phyloP scores from a whole-genome alignment of 2,888 invertebrate genomes.

The Sarcophaga rosellei region DNA sequence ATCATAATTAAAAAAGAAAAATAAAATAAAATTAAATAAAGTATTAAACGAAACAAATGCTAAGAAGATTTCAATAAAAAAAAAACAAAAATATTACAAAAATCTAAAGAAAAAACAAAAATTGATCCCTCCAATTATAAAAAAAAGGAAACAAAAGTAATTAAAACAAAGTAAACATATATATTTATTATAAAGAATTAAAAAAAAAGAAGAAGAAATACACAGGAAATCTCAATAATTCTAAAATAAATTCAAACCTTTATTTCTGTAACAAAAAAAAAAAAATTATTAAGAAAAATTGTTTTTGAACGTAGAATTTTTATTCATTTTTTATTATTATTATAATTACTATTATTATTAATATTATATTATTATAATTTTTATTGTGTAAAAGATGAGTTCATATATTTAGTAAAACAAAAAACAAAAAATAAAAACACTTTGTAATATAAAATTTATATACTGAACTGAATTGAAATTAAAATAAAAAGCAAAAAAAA shows the following conservation, averaged over 20 bases:
- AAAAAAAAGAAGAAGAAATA: slow-evolving; percentile 25
- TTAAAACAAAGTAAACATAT: slow-evolving; percentile 26
- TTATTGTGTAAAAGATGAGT: background rate
- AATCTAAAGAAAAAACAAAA: slow-evolving; percentile 37
- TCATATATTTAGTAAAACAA: slow-evolving; percentile 20
- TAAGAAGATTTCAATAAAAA: slow-evolving; percentile 37
- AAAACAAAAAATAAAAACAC: slow-evolving; percentile 34
- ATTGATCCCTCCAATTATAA: slow-evolving; percentile 66
- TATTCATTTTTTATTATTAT: slow-evolving; percentile 21
- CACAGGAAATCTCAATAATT: slow-evolving; percentile 10
- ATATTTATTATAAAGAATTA: slow-evolving; percentile 51
- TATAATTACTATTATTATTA: slow-evolving; percentile 4
- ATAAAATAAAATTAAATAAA: background rate
- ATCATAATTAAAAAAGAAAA: slow-evolving; percentile 2
- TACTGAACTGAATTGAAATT: slow-evolving; percentile 56
- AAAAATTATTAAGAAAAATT: background rate
- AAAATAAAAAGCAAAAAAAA: slow-evolving; percentile 17
- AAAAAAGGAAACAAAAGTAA: slow-evolving; percentile 18
- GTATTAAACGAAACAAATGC: slow-evolving; percentile 19
- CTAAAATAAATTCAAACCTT: slow-evolving; percentile 21
- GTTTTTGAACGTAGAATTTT: slow-evolving; percentile 41
- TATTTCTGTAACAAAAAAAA: slow-evolving; percentile 20
- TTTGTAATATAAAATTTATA: slow-evolving; percentile 64
- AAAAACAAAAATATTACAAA: slow-evolving; percentile 20
- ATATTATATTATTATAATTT: background rate